Percentiles rank a stretch among this genome's conserved stretches.
Evolutionary conservation across 2,888 invertebrate genomes (phyloP).

Genomic region (Drosophila kokeensis): DNA sequence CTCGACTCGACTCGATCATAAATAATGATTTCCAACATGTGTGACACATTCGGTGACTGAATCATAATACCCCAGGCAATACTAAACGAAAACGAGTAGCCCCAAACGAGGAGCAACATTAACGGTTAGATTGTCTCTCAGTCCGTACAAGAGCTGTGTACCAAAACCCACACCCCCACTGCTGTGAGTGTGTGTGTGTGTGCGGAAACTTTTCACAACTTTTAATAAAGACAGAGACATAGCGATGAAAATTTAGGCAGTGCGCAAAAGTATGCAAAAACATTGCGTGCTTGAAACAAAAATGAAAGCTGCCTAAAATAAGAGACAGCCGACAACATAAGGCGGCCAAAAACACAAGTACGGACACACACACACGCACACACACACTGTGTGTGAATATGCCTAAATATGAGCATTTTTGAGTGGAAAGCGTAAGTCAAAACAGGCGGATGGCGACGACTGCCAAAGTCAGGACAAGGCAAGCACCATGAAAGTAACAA

Average conservation of each 20-base stretch:
- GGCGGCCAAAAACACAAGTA: constrained; percentile 34
- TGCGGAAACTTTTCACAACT: constrained; percentile 59
- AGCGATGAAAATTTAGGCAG: constrained; percentile 65
- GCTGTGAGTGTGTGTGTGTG: constrained; percentile 17
- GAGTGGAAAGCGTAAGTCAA: constrained; percentile 64
- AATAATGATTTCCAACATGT: not conserved
- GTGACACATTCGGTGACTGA: not conserved
- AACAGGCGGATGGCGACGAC: constrained; percentile 50
- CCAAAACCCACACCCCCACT: constrained; percentile 4
- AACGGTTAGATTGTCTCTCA: constrained; percentile 48
- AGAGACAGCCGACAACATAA: constrained; percentile 41
- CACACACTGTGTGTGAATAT: constrained; percentile 3
- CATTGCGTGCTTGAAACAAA: constrained; percentile 58
- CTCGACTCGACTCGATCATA: too few species aligned
- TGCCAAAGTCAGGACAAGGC: constrained; percentile 67
- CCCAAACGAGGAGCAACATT: constrained; percentile 39
- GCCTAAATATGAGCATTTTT: constrained; percentile 44
- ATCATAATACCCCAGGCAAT: not conserved
- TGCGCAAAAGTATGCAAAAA: constrained; percentile 63
- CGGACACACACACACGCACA: constrained; percentile 19
- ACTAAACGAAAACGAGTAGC: not conserved
- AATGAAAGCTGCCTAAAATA: constrained; percentile 55
- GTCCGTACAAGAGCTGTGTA: constrained; percentile 7
- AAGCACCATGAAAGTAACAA: constrained; percentile 70
- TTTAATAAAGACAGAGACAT: constrained; percentile 73